Percentiles rank a stretch among this genome's conserved stretches.
phyloP scores from a whole-genome alignment of 2,888 invertebrate species.

The Drosophila fungiperda region DNA sequence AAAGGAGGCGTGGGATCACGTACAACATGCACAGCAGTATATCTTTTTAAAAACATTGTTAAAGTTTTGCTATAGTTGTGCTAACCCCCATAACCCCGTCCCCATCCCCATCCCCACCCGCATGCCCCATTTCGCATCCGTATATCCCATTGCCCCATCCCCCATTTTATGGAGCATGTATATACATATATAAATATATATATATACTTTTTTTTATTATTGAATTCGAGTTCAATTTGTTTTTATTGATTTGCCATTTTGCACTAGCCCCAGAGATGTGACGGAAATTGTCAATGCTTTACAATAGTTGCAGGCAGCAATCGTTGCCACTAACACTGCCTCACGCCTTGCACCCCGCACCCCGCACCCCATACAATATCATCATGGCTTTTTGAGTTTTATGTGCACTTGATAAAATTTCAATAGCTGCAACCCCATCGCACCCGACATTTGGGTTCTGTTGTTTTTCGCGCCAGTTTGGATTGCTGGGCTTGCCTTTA shows the following conservation, averaged over 20 bases:
- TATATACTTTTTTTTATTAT: conserved; percentile 67
- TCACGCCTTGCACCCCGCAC: background rate
- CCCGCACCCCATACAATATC: conserved; percentile 41
- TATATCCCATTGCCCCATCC: background rate
- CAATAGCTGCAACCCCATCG: conserved; percentile 61
- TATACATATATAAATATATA: conserved; percentile 16
- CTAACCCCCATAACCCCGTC: background rate
- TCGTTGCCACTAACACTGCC: conserved; percentile 16
- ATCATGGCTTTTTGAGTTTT: conserved; percentile 81
- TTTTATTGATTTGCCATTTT: conserved; percentile 84
- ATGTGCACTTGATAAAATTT: conserved; percentile 79
- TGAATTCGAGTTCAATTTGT: conserved; percentile 82
- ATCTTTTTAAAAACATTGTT: conserved; percentile 80
- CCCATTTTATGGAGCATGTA: background rate
- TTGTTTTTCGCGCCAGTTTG: conserved; percentile 70
- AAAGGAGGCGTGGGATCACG: conserved; percentile 74
- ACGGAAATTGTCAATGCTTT: conserved; percentile 84
- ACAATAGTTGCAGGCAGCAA: conserved; percentile 72
- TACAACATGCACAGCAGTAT: conserved; percentile 72
- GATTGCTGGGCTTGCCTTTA: conserved; percentile 66
- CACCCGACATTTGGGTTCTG: conserved; percentile 25
- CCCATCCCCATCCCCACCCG: background rate
- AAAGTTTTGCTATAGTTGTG: conserved; percentile 69
- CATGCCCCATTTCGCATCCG: background rate
- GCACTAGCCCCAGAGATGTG: conserved; percentile 78